These are phyloP conservation scores for Glossosoma conforme DNA, from an alignment of 1,140 invertebrate genomes.

Conservation along the genomic window DNA sequence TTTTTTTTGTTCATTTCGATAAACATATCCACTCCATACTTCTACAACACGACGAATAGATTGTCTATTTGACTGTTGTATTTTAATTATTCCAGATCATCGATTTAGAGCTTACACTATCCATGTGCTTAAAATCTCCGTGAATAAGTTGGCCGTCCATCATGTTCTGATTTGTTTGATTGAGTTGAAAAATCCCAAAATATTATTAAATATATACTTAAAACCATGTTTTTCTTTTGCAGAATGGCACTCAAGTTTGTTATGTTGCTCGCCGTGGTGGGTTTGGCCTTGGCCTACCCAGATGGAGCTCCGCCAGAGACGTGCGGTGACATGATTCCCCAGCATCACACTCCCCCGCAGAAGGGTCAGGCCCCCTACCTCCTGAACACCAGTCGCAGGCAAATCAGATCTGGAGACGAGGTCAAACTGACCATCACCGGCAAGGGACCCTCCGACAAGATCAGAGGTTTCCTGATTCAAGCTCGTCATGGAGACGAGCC, in stretches of 20 bases:
- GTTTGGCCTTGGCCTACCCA: slow-evolving; percentile 38
- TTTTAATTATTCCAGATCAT: too few relatives aligned
- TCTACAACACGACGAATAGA: too few relatives aligned
- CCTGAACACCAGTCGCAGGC: slow-evolving; percentile 43
- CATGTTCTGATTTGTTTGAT: not conserved
- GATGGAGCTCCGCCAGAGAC: slow-evolving; percentile 46
- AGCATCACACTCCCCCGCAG: slow-evolving; percentile 45
- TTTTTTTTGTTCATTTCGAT: too few relatives aligned
- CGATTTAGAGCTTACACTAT: too few relatives aligned
- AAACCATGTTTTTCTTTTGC: not conserved
- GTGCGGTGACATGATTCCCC: slow-evolving; percentile 49
- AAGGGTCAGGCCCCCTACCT: slow-evolving; percentile 42
- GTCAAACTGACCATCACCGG: slow-evolving; percentile 42
- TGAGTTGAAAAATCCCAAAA: not conserved
- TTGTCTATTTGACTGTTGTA: too few relatives aligned
- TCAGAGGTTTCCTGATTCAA: slow-evolving; percentile 52
- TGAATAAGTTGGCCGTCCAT: too few relatives aligned
- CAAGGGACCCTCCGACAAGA: slow-evolving; percentile 39
- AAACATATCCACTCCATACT: too few relatives aligned
- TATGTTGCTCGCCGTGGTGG: slow-evolving; percentile 33
- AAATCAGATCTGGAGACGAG: slow-evolving; percentile 33
- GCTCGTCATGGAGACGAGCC: slow-evolving; percentile 43
- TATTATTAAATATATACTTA: slow-evolving; percentile 3
- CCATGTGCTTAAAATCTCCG: too few relatives aligned
- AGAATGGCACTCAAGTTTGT: slow-evolving; percentile 34